These are phyloP conservation scores for Centropus unirufus DNA, from an alignment of 2,113 vertebrate species.

Conservation along the genomic window DNA sequence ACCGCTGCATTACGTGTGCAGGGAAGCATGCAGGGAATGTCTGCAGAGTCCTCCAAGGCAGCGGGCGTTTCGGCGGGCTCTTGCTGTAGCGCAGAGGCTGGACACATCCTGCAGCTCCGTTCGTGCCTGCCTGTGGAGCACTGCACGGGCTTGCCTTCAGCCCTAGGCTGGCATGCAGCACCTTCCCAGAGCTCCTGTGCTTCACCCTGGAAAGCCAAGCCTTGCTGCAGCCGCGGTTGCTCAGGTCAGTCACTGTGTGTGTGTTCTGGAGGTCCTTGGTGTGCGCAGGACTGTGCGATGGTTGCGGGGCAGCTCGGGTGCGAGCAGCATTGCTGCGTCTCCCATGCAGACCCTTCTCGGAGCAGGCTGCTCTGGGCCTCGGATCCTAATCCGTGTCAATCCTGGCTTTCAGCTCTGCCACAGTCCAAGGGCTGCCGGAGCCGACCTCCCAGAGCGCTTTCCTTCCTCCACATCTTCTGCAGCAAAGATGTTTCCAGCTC, in stretches of 20 bases:
- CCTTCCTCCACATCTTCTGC: background rate
- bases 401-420: background rate
- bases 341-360: background rate
- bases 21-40: background rate
- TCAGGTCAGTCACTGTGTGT: fast-evolving
- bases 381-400: background rate
- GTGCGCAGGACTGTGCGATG: fast-evolving
- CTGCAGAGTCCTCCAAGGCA: background rate
- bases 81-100: background rate
- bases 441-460: fast-evolving
- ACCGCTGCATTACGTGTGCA: background rate
- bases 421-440: background rate
- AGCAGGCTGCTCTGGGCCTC: background rate
- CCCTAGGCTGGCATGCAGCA: background rate
- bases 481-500: background rate
- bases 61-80: fast-evolving
- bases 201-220: fast-evolving
- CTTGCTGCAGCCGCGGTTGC: background rate
- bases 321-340: background rate
- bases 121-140: background rate
- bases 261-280: fast-evolving
- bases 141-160: background rate
- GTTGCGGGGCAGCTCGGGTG: background rate
- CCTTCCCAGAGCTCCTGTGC: background rate
- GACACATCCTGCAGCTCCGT: background rate